Conservation (phyloP, 2,888 invertebrate genomes). For the Lepidochrysops patricia region DNA sequence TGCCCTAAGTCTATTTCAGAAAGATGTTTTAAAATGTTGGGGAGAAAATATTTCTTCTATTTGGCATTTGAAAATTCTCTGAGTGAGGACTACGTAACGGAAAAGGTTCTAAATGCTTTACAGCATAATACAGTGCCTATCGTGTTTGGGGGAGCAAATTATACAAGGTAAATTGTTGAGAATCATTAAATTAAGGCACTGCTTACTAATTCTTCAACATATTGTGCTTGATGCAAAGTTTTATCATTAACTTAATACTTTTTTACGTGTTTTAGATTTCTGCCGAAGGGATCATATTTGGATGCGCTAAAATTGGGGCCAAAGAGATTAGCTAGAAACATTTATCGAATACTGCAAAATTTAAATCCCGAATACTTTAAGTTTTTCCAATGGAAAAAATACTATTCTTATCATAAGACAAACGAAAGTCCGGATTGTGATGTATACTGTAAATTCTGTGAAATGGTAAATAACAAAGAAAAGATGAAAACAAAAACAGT, state of each 20-base stretch:
- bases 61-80: constrained; percentile 54
- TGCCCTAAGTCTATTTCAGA: constrained; percentile 39
- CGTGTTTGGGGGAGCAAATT: constrained; percentile 79
- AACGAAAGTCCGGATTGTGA: constrained; percentile 38
- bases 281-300: constrained; percentile 46
- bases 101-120: constrained; percentile 53
- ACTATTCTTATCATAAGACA: constrained; percentile 39
- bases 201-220: not conserved
- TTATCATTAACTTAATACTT: constrained; percentile 2
- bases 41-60: constrained; percentile 50
- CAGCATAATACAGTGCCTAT: constrained; percentile 77
- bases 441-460: constrained; percentile 48
- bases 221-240: not conserved
- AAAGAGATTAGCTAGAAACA: constrained; percentile 35
- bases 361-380: constrained; percentile 31
- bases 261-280: constrained; percentile 36
- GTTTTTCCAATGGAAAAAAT: constrained; percentile 47
- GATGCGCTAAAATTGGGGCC: constrained; percentile 39
- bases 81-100: constrained; percentile 56
- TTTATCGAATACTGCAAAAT: constrained; percentile 35
- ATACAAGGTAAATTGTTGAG: constrained; percentile 46
- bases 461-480: constrained; percentile 35
- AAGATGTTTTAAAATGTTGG: constrained; percentile 37
- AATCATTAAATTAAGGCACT: not conserved
- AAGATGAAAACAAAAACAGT: constrained; percentile 28